phyloP scores from a whole-genome alignment of 1,140 invertebrate genomes.

The fruit fly (Drosophila melanogaster) region DNA sequence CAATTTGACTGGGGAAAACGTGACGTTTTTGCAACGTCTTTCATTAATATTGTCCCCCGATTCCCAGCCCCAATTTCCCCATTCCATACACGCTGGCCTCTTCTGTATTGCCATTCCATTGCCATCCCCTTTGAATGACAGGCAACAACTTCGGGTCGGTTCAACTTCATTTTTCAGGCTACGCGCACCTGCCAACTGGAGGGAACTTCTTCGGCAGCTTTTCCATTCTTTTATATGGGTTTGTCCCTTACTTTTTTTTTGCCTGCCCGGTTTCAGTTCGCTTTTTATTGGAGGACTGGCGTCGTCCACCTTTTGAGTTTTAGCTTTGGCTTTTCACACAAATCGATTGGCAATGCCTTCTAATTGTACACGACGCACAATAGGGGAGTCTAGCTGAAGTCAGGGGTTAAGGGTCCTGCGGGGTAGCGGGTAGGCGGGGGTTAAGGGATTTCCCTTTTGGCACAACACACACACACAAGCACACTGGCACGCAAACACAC shows the following conservation, averaged over 20 bases:
- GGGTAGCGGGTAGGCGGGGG: slow-evolving; percentile 1
- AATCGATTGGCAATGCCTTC: slow-evolving; percentile 82
- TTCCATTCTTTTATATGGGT: slow-evolving; percentile 37
- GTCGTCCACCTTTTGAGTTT: slow-evolving; percentile 73
- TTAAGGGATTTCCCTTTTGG: slow-evolving; percentile 55
- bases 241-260: slow-evolving; percentile 30
- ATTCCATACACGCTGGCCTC: slow-evolving; percentile 2
- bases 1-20: slow-evolving; percentile 56
- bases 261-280: slow-evolving; percentile 9
- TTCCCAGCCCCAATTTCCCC: slow-evolving; percentile 17
- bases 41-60: slow-evolving; percentile 56
- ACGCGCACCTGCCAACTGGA: slow-evolving; percentile 69
- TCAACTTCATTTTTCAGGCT: slow-evolving; percentile 77
- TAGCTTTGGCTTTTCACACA: slow-evolving; percentile 76
- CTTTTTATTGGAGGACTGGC: slow-evolving; percentile 43
- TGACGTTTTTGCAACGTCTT: slow-evolving; percentile 64
- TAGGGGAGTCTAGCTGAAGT: slow-evolving; percentile 47
- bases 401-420: slow-evolving; percentile 6
- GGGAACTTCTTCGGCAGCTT: slow-evolving; percentile 46
- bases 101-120: slow-evolving; percentile 38
- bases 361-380: slow-evolving; percentile 75
- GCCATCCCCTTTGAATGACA: slow-evolving; percentile 58
- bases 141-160: slow-evolving; percentile 66
- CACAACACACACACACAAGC: slow-evolving; percentile 53
- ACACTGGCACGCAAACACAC: slow-evolving; percentile 20